Evolutionary conservation across 2,888 invertebrate genomes (phyloP), one percentile per base, ranked within the genome.

Genomic region (Platycnemis pennipes): DNA sequence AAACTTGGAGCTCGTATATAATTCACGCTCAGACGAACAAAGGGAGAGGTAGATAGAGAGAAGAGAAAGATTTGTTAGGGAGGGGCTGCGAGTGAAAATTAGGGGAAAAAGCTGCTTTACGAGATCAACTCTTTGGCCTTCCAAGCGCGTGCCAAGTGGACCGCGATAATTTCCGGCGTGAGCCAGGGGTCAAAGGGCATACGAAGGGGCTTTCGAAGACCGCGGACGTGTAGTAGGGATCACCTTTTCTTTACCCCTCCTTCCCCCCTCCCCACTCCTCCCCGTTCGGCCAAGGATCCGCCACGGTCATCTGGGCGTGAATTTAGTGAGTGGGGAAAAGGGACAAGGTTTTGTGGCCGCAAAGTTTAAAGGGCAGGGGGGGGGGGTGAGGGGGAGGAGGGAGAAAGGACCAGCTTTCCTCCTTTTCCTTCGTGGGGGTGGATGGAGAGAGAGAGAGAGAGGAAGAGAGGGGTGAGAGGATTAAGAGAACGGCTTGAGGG

Each of bases 71-170:
- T 7, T 8, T 26, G 63, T 5, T 22, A 5, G 5, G 26, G 63
- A n/a, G n/a, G 22, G n/a, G 22, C 4, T 63, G n/a, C 26, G 63
- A 63, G n/a, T n/a, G 63, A n/a, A 63, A 63, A 63, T 22, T 63
- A 11, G 31, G 31, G 77, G 77, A n/a, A 77, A 16, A 37, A 13
- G 37, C 37, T 7, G 77, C 31, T n/a, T n/a, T n/a, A n/a, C n/a
- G n/a, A n/a, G 37, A 77, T 77, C 77, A 37, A 37, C 77, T 77
- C 31, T 37, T 77, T 77, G 77, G 77, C 77, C 77, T 37, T 19
- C 77, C 77, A 26, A 31, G 77, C 69, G 69, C 77, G 77, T 77
- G 77, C 77, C 77, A 77, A 77, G 31, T 77, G 37, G 77, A 77
- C 37, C 77, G 77, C 77, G 16, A 37, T 37, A 77, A 77, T 77